Evolutionary conservation across 2,797 vertebrate genomes (phyloP).

Genomic region (Natrix natrix): DNA sequence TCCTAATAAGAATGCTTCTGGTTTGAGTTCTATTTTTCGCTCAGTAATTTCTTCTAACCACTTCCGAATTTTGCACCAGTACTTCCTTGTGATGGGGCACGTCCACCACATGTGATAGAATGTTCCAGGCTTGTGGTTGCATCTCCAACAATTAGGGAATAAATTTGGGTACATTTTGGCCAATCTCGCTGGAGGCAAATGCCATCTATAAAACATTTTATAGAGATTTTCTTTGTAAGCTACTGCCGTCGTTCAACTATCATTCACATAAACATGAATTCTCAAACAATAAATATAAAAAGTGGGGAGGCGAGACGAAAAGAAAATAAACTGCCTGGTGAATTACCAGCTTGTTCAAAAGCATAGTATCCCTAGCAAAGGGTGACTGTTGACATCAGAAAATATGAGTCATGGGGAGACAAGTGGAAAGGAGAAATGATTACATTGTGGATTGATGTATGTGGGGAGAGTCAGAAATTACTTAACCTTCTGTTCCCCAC

Average conservation of each 20-base stretch:
- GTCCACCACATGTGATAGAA: too few species aligned
- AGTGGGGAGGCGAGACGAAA: neutral
- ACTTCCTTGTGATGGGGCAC: too few species aligned
- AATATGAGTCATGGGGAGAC: neutral
- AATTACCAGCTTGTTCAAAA: neutral
- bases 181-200: too few species aligned
- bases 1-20: too few species aligned
- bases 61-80: too few species aligned
- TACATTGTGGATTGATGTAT: neutral
- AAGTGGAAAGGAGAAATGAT: neutral
- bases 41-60: too few species aligned
- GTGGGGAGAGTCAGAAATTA: neutral
- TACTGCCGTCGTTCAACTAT: neutral
- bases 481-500: neutral
- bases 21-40: too few species aligned
- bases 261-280: neutral
- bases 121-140: too few species aligned
- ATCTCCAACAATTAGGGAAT: too few species aligned
- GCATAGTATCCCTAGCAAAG: neutral
- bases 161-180: too few species aligned
- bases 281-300: neutral
- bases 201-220: too few species aligned
- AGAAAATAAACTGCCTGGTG: neutral
- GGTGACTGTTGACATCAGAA: neutral
- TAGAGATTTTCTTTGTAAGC: too few species aligned